Evolutionary conservation across 2,113 vertebrate genomes (phyloP).

Genomic region (Indri indri): DNA sequence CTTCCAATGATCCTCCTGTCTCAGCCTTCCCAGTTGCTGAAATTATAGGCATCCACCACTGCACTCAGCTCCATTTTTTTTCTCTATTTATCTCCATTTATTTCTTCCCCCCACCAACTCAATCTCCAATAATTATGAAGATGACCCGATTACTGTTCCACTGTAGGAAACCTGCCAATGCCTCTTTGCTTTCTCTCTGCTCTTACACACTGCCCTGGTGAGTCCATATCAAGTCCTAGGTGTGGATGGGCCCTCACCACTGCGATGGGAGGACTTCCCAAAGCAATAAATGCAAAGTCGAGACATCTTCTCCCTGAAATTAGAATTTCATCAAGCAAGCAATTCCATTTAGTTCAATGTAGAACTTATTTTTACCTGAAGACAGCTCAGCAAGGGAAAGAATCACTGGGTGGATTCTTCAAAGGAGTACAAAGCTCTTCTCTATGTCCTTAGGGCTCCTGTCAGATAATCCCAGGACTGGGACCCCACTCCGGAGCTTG

Average conservation of each 20-base stretch:
- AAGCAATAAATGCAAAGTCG: fast-evolving
- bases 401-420: not conserved
- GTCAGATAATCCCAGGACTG: not conserved
- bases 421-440: not conserved
- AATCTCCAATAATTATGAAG: not conserved
- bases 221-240: not conserved
- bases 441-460: not conserved
- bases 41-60: too few relatives aligned
- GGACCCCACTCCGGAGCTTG: too few relatives aligned
- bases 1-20: too few relatives aligned
- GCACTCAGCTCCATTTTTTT: not conserved
- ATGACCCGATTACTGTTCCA: not conserved
- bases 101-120: not conserved
- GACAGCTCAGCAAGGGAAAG: not conserved
- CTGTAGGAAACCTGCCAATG: not conserved
- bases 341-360: not conserved
- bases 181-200: not conserved
- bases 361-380: not conserved
- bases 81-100: not conserved
- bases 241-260: not conserved
- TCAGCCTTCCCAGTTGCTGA: too few relatives aligned
- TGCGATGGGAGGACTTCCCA: not conserved
- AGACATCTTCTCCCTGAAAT: not conserved
- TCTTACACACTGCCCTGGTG: not conserved
- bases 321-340: not conserved